phyloP scores from a whole-genome alignment of 2,113 vertebrate species.

The Balaeniceps rex region DNA sequence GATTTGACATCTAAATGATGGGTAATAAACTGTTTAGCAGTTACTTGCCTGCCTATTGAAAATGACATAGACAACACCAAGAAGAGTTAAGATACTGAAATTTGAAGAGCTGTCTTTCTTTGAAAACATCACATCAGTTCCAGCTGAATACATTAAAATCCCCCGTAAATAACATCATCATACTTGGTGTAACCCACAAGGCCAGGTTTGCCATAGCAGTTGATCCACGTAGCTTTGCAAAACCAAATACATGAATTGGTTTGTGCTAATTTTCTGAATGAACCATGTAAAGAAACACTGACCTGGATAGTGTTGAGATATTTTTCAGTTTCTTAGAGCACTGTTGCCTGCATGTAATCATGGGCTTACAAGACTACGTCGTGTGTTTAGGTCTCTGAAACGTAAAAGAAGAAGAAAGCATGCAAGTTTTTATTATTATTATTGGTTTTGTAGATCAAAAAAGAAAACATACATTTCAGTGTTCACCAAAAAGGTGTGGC shows the following conservation, averaged over 20 bases:
- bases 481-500: neutral
- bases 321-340: neutral
- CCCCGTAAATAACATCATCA: neutral
- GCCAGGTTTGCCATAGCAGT: neutral
- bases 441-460: neutral
- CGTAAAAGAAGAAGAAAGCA: neutral
- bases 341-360: neutral
- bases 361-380: neutral
- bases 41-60: neutral
- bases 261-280: neutral
- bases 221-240: neutral
- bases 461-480: neutral
- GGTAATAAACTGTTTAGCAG: neutral
- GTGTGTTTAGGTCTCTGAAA: neutral
- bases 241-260: neutral
- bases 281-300: neutral
- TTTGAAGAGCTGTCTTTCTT: neutral
- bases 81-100: neutral
- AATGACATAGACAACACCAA: neutral
- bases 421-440: neutral
- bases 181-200: neutral
- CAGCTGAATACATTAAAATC: neutral
- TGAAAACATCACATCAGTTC: neutral
- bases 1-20: neutral
- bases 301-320: neutral